Conservation (phyloP, 2,888 invertebrate genomes). For the Gymnosoma rotundatum region DNA sequence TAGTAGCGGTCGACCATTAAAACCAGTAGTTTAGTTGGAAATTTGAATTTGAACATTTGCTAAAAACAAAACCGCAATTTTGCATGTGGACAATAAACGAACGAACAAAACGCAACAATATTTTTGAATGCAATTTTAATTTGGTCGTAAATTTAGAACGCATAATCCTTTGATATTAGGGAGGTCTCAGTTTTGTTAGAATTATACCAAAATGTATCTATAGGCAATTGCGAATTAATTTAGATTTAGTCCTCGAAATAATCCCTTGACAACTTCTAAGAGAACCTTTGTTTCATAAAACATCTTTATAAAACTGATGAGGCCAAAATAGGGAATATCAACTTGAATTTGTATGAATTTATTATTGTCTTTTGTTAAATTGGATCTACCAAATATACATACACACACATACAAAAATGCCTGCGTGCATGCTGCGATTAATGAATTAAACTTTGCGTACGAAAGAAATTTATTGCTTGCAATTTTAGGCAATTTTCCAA, state of each 20-base stretch:
- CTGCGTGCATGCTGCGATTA: conserved; percentile 56
- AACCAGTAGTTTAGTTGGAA: conserved; percentile 55
- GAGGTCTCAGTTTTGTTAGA: background rate
- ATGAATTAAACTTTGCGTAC: conserved; percentile 71
- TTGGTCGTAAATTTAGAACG: conserved; percentile 1
- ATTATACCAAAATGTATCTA: background rate
- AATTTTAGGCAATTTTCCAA: conserved; percentile 67
- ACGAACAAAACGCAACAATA: conserved; percentile 25
- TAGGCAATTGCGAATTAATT: background rate
- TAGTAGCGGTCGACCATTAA: conserved; percentile 49
- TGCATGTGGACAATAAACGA: conserved; percentile 52
- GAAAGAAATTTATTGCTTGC: conserved; percentile 69
- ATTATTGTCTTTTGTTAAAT: background rate
- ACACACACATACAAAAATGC: background rate
- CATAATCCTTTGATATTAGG: background rate
- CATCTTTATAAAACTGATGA: too few species aligned
- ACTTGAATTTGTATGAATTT: too few species aligned
- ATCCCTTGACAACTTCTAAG: background rate
- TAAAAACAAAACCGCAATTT: conserved; percentile 66
- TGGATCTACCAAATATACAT: background rate
- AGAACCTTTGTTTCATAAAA: too few species aligned
- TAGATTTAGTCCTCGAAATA: background rate
- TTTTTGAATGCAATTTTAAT: conserved; percentile 34
- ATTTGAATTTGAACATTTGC: conserved; percentile 59
- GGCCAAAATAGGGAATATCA: too few species aligned